These are phyloP conservation scores for Hemiprocne comata DNA, from an alignment of 2,113 vertebrate species.

Conservation along the genomic window DNA sequence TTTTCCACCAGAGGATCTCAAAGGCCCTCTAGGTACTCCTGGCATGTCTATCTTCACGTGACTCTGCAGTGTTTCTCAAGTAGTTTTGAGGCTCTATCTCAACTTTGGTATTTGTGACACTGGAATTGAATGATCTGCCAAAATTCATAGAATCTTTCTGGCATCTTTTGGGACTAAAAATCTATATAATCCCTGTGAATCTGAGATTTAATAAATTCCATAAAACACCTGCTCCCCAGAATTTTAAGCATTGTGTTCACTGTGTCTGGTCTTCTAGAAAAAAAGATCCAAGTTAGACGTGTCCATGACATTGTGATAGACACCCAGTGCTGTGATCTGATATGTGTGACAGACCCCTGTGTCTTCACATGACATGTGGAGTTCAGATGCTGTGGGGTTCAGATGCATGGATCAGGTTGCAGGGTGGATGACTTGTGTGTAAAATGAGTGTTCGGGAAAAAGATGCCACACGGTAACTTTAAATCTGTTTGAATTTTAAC, in stretches of 20 bases:
- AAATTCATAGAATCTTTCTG: not conserved
- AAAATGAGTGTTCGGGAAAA: not conserved
- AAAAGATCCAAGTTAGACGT: not conserved
- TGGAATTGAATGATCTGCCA: not conserved
- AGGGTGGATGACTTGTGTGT: not conserved
- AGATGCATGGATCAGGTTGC: not conserved
- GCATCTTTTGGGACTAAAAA: not conserved
- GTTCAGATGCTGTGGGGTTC: no score
- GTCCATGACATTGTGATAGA: not conserved
- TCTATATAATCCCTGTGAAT: not conserved
- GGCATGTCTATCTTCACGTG: not conserved
- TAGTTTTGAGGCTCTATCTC: not conserved
- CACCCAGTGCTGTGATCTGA: not conserved
- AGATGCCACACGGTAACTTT: not conserved
- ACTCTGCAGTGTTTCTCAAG: not conserved
- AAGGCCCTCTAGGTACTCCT: not conserved
- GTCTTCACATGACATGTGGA: not conserved
- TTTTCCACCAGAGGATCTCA: not conserved
- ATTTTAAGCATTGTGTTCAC: not conserved
- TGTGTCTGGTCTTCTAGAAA: not conserved
- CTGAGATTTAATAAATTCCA: not conserved
- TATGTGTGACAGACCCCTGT: not conserved
- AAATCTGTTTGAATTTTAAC: not conserved
- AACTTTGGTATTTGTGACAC: not conserved
- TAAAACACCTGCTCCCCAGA: not conserved